These are phyloP conservation scores for Bradypodion pumilum DNA, from an alignment of 2,797 vertebrate species.

Conservation along the genomic window DNA sequence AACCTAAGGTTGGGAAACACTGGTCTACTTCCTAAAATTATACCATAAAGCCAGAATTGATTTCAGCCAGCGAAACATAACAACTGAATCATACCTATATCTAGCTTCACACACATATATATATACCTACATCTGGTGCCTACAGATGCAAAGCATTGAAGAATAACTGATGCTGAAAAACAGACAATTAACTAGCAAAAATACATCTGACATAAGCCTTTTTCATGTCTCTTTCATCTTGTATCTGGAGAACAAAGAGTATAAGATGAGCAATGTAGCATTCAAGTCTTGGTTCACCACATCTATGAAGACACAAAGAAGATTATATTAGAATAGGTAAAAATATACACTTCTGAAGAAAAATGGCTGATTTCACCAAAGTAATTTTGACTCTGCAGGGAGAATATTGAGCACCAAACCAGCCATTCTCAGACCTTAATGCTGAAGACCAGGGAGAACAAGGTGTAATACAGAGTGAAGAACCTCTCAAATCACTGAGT, in stretches of 20 bases:
- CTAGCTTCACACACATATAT: background rate
- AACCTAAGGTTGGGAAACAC: too few relatives aligned
- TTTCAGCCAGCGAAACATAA: too few relatives aligned
- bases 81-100: too few relatives aligned
- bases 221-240: conserved; percentile 65
- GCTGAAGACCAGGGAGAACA: background rate
- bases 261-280: conserved; percentile 84
- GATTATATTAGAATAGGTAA: conserved; percentile 31
- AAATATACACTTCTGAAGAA: conserved; percentile 13
- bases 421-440: background rate
- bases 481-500: background rate
- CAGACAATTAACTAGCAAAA: background rate
- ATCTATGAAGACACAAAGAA: conserved; percentile 77
- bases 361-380: background rate
- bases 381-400: too few relatives aligned
- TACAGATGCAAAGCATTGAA: background rate
- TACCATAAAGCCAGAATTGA: too few relatives aligned
- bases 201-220: background rate
- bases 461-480: background rate
- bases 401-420: background rate
- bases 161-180: background rate
- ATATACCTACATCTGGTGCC: background rate
- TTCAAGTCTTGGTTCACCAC: conserved; percentile 84
- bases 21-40: too few relatives aligned
- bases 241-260: conserved; percentile 86